Conservation (phyloP, 2,113 vertebrate species). For the Empidonax alnorum region DNA sequence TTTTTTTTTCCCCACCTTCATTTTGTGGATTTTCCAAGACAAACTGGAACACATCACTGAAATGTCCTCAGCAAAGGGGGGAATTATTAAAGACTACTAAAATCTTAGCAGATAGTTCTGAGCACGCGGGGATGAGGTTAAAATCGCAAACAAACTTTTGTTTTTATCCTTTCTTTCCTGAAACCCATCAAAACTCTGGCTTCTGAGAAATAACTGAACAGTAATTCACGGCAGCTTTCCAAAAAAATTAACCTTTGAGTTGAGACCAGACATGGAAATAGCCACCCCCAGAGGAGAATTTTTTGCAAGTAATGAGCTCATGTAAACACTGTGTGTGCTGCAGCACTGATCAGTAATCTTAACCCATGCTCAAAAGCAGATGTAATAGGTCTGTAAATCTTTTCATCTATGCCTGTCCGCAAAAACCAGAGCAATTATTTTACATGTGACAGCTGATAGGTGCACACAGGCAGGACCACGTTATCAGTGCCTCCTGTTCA, state of each 20-base stretch:
- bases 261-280: not conserved
- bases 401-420: not conserved
- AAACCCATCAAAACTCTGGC: not conserved
- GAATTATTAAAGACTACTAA: not conserved
- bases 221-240: constrained; percentile 22
- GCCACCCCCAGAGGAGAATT: not conserved
- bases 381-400: not conserved
- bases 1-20: not conserved
- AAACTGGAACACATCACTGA: not conserved
- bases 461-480: not conserved
- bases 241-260: constrained; percentile 46
- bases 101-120: not conserved
- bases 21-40: not conserved
- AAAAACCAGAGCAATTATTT: not conserved
- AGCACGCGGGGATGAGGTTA: not conserved
- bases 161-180: not conserved
- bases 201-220: not conserved
- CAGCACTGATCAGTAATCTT: not conserved
- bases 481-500: not conserved
- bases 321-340: not conserved
- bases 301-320: not conserved
- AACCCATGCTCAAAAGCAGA: not conserved
- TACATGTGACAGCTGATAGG: not conserved
- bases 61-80: not conserved
- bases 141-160: not conserved